These are phyloP conservation scores for Sepioteuthis lessoniana DNA, from an alignment of 2,888 invertebrate species.

Conservation along the genomic window DNA sequence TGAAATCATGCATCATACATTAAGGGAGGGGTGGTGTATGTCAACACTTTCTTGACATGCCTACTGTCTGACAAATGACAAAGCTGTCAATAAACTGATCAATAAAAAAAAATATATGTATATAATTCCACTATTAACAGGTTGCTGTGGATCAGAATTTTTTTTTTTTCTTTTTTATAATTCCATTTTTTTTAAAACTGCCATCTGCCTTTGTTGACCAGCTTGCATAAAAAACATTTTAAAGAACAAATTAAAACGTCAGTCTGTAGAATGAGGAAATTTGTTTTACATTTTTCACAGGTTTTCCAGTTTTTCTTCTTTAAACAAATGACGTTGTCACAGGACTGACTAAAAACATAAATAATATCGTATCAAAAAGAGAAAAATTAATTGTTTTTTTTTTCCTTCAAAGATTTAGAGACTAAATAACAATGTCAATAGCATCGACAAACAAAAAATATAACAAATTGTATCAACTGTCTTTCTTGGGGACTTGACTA, in stretches of 20 bases:
- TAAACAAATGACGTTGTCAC: not conserved
- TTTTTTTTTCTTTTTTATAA: not conserved
- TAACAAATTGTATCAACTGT: conserved; percentile 21
- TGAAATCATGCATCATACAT: conserved; percentile 35
- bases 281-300: not conserved
- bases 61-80: conserved; percentile 14
- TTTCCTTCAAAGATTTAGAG: not conserved
- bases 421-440: not conserved
- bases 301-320: not conserved
- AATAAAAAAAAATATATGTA: not conserved
- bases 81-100: not conserved
- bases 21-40: conserved; percentile 37
- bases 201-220: not conserved
- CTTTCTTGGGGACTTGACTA: not conserved
- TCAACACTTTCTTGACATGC: not conserved
- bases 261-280: conserved; percentile 7
- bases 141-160: not conserved
- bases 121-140: not conserved
- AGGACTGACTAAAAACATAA: conserved; percentile 33
- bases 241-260: not conserved
- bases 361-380: conserved; percentile 33
- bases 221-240: not conserved
- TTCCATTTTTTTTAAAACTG: not conserved
- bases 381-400: not conserved
- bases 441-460: not conserved